These are phyloP conservation scores for Betta splendens DNA, from an alignment of 2,797 vertebrate genomes.

Conservation along the genomic window DNA sequence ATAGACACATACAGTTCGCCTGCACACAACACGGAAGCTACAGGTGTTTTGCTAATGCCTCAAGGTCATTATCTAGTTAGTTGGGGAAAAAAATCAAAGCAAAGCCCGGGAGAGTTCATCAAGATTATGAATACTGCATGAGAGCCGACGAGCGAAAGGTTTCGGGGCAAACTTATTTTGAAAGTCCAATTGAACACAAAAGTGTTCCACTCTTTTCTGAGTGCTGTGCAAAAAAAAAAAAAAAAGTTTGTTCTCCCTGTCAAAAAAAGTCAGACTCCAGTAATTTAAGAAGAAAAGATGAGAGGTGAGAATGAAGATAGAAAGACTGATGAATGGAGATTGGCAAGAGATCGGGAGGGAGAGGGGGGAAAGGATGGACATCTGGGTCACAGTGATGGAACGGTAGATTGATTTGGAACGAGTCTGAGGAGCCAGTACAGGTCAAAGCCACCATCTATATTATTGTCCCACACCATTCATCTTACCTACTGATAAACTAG, in stretches of 20 bases:
- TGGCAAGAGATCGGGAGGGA: slow-evolving; percentile 44
- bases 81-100: slow-evolving; percentile 26
- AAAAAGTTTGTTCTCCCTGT: slow-evolving; percentile 41
- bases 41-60: slow-evolving; percentile 63
- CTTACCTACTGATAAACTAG: slow-evolving; percentile 55
- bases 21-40: slow-evolving; percentile 5
- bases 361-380: slow-evolving; percentile 54
- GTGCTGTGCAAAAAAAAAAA: slow-evolving; percentile 12
- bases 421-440: slow-evolving; percentile 73
- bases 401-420: slow-evolving; percentile 77
- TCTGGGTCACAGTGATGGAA: slow-evolving; percentile 64
- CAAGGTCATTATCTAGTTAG: slow-evolving; percentile 72
- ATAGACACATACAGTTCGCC: slow-evolving; percentile 18
- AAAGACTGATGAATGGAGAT: slow-evolving; percentile 68
- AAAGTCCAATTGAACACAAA: slow-evolving; percentile 55
- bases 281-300: slow-evolving; percentile 53
- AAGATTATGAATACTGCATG: slow-evolving; percentile 70
- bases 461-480: slow-evolving; percentile 73
- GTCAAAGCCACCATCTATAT: slow-evolving; percentile 79
- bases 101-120: slow-evolving; percentile 52
- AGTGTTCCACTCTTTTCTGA: slow-evolving; percentile 50
- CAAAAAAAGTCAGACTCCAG: slow-evolving; percentile 37
- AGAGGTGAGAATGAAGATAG: slow-evolving; percentile 56
- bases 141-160: slow-evolving; percentile 60
- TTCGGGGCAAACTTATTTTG: slow-evolving; percentile 66